A percentile compares a stretch with the other conserved stretches of the same genome.
phyloP scores from a whole-genome alignment of 2,888 invertebrate genomes.

The Myopa testacea region DNA sequence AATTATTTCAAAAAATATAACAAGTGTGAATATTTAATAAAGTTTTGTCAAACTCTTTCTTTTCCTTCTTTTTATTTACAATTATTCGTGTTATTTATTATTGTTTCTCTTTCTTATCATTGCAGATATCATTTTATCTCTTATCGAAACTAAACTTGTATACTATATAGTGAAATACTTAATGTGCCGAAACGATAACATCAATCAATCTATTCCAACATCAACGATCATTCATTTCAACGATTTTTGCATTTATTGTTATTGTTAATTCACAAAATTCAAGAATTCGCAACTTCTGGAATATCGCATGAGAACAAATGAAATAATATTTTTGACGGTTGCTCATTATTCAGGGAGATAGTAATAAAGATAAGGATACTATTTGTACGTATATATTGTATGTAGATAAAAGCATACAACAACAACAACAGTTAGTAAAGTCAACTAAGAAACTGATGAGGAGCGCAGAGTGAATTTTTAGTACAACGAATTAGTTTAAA shows the following conservation, averaged over 20 bases:
- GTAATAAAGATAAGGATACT: conserved; percentile 14
- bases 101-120: conserved; percentile 48
- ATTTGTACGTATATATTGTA: neutral
- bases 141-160: conserved; percentile 54
- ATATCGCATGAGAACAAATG: neutral
- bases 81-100: conserved; percentile 27
- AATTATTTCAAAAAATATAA: too few relatives aligned
- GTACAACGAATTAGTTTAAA: conserved; percentile 41
- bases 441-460: conserved; percentile 23
- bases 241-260: conserved; percentile 32
- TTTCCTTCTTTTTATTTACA: neutral
- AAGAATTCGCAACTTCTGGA: conserved; percentile 4
- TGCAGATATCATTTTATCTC: conserved; percentile 62
- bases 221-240: conserved; percentile 6
- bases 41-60: neutral
- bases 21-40: neutral
- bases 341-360: conserved; percentile 21
- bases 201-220: too few relatives aligned
- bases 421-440: neutral
- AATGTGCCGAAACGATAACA: conserved; percentile 5
- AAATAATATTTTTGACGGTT: conserved; percentile 23
- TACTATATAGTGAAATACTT: conserved; percentile 7
- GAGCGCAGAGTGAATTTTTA: conserved; percentile 25
- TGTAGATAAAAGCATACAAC: neutral
- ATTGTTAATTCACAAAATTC: conserved; percentile 2